A percentile compares a stretch with the other conserved stretches of the same genome.
phyloP scores from a whole-genome alignment of 2,113 vertebrate species.

The Tringa solitaria region DNA sequence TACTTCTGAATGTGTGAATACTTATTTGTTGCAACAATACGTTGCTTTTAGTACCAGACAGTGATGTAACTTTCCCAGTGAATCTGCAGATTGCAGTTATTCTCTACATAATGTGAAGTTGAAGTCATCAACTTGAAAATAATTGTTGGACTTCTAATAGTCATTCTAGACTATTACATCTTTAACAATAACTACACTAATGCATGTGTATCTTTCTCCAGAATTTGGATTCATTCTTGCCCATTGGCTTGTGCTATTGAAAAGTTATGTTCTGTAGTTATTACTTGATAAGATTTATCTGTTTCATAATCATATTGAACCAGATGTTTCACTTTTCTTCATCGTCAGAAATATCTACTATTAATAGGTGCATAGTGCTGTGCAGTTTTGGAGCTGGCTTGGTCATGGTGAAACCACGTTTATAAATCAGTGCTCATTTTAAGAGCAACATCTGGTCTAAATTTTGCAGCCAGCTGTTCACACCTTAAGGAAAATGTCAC shows the following conservation, averaged over 20 bases:
- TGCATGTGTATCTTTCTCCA: neutral
- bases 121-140: neutral
- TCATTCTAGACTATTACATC: neutral
- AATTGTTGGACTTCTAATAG: neutral
- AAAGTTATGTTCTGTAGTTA: neutral
- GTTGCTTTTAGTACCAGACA: neutral
- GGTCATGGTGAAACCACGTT: slow-evolving; percentile 18
- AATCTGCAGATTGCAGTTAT: neutral
- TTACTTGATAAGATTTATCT: slow-evolving; percentile 1
- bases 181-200: neutral
- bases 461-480: slow-evolving; percentile 58
- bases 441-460: slow-evolving; percentile 57
- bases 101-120: neutral
- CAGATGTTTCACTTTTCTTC: slow-evolving; percentile 53
- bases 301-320: slow-evolving; percentile 11
- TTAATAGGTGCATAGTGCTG: slow-evolving; percentile 9
- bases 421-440: slow-evolving; percentile 30
- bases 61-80: neutral
- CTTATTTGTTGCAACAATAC: neutral
- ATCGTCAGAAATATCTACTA: neutral
- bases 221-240: neutral
- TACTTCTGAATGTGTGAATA: neutral
- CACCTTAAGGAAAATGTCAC: slow-evolving; percentile 47
- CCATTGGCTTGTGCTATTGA: neutral
- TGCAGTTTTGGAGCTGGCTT: slow-evolving; percentile 3